Base-by-base conservation (phyloP, 1,140 invertebrate species). In the Drosophila kepulauana region DNA sequence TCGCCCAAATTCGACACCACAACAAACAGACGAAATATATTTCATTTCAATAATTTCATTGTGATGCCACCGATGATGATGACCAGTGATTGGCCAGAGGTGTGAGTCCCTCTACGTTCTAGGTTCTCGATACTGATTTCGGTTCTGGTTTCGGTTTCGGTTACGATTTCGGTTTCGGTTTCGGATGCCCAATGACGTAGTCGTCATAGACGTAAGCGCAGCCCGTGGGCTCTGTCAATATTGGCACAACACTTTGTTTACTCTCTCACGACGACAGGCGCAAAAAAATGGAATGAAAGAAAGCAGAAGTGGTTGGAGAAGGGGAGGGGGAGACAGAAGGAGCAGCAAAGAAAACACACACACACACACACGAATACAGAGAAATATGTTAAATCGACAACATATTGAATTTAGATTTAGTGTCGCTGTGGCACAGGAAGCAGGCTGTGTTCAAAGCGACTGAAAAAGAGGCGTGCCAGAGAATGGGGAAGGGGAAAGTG, bases 341-440 rank as follows among this genome's bases (percentile, higher is more conserved):
- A 63, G 57, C 13, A 62, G 25, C 13, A 30, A 54, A 68, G 43
- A 41, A 45, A 48, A 58, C 58, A 86, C 69, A 54, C 78, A 78
- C 35, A 52, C 56, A 45, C 0, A 49, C 43, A 69, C 43, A 66
- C 25, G 54, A 69, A 35, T 51, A 74, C 61, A 70, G 33, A 61
- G 77, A 87, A 87, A 82, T 88, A 87, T 87, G 84, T 88, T 88
- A 80, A 82, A 75, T 72, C 79, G 84, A 88, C 77, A 82, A 79
- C 79, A 87, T 87, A 87, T 87, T 88, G 82, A 87, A 87, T 87
- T 82, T 87, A 73, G 82, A 86, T 86, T 86, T 82, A 77, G 82
- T 52, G 52, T 59, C 54, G 64, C 64, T 38, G 20, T 51, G 41
- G 51, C 48, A 35, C 59, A 62, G 56, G 41, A 52, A 59, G 38